Base-by-base conservation (phyloP, 2,113 vertebrate genomes). In the Hippocampus guttulatus region DNA sequence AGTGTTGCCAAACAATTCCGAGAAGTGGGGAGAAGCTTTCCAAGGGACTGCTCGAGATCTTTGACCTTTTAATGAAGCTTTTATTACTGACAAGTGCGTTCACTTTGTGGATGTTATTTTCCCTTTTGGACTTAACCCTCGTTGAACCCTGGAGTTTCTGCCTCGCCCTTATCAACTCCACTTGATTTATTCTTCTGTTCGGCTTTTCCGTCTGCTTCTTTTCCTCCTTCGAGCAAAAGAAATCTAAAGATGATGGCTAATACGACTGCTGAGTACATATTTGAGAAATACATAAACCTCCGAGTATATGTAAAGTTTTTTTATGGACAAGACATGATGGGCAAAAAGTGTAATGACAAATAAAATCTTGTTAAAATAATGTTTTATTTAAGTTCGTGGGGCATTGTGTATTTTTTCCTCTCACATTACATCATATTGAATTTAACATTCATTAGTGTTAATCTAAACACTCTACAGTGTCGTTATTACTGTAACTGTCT, bases 21-120 rank as follows among this genome's bases (percentile, higher is more conserved):
- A 86, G 83, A 89, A 84, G 86, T 86, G 83, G 88, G 68, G 84
- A 82, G 66, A 79, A 74, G 68, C 76, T 68, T 51, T 68, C 69
- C 64, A 9, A 69, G 74, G 85, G 88, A 90, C 89, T 87, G 88
- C 79, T 70, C 51, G 27, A 27, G 83, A 84, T 83, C 79, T 76
- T 55, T 88, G 82, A 82, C 88, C 83, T 89, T 89, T 90, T 86
- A 82, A 84, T 85, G 76, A 85, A 81, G 80, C 79, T 78, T 85
- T 87, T 80, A 85, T 85, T 78, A 78, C 83, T 84, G 81, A 87
- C 82, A 84, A 80, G 77, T 69, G 76, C 67, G 25, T 83, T 83
- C 67, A 81, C 75, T 79, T 82, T 76, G 74, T 83, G 85, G 64
- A 65, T 47, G 41, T 45, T 65, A 47, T 65, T 65, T 65, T 65